Evolutionary conservation across 1,140 invertebrate genomes (phyloP).

Genomic region (Drosophila prosaltans): DNA sequence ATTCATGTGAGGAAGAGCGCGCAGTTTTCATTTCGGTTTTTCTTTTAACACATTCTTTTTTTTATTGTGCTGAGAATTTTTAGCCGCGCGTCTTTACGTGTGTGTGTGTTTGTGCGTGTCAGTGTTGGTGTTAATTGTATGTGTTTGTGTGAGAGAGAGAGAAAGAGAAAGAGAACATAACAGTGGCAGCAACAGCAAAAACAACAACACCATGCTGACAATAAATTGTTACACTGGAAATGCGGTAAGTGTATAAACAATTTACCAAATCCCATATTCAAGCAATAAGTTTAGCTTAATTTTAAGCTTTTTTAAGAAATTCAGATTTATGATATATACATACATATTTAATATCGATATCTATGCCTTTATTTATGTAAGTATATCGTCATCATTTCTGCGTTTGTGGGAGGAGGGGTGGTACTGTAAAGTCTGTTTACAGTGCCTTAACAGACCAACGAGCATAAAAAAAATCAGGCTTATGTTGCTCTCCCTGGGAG

Average conservation of each 20-base stretch:
- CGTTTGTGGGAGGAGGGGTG: slow-evolving; percentile 5
- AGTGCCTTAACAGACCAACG: background rate
- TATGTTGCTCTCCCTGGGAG: slow-evolving; percentile 7
- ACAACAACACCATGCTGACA: slow-evolving; percentile 34
- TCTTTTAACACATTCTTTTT: slow-evolving; percentile 23
- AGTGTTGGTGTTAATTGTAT: slow-evolving; percentile 23
- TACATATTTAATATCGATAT: background rate
- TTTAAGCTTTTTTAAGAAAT: slow-evolving; percentile 9
- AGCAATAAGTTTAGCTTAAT: background rate
- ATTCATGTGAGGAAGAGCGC: slow-evolving; percentile 28
- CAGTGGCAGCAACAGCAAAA: slow-evolving; percentile 31
- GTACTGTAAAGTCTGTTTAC: background rate
- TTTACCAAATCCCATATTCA: background rate
- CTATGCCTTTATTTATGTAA: slow-evolving; percentile 30
- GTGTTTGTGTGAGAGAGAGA: slow-evolving; percentile 7
- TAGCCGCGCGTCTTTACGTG: slow-evolving; percentile 27
- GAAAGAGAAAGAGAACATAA: slow-evolving; percentile 31
- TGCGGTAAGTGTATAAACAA: slow-evolving; percentile 56
- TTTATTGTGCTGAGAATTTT: slow-evolving; percentile 51
- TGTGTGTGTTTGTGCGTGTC: slow-evolving; percentile 15
- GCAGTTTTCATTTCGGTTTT: slow-evolving; percentile 24
- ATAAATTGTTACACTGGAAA: slow-evolving; percentile 46
- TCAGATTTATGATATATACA: background rate
- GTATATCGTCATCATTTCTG: slow-evolving; percentile 31
- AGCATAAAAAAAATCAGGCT: slow-evolving; percentile 8